Percentiles rank a stretch among this genome's conserved stretches.
Conservation (phyloP, 2,888 invertebrate genomes). For the Parnassius apollo region DNA sequence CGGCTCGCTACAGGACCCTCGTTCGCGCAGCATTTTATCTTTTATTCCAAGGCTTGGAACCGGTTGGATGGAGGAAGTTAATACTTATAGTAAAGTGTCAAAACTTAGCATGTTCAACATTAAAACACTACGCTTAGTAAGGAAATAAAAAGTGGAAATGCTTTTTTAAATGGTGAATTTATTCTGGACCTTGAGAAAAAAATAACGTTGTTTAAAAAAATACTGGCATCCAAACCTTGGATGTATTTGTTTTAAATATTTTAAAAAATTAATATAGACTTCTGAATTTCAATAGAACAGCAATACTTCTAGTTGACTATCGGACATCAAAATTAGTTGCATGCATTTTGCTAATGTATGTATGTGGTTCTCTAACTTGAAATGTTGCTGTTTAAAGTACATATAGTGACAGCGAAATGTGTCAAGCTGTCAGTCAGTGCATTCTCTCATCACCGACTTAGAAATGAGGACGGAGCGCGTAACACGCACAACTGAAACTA, state of each 20-base stretch:
- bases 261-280: conserved; percentile 1
- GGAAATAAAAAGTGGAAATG: too few relatives aligned
- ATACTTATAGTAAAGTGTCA: not conserved
- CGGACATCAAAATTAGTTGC: conserved; percentile 14
- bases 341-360: conserved; percentile 15
- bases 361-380: conserved; percentile 27
- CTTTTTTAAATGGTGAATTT: too few relatives aligned
- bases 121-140: too few relatives aligned
- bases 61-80: not conserved
- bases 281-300: conserved; percentile 15
- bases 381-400: conserved; percentile 23
- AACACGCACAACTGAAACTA: conserved; percentile 77
- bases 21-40: conserved; percentile 11
- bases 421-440: conserved; percentile 18
- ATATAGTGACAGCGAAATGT: conserved; percentile 25
- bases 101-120: too few relatives aligned
- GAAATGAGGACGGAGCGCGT: conserved; percentile 62
- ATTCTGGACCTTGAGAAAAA: not conserved
- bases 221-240: conserved; percentile 23
- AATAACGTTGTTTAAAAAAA: not conserved
- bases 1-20: conserved; percentile 19
- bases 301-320: conserved; percentile 23
- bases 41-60: conserved; percentile 23
- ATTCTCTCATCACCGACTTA: conserved; percentile 29
- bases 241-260: not conserved